Evolutionary conservation across 2,888 invertebrate genomes (phyloP).

Genomic region (Ferrisia virgata): DNA sequence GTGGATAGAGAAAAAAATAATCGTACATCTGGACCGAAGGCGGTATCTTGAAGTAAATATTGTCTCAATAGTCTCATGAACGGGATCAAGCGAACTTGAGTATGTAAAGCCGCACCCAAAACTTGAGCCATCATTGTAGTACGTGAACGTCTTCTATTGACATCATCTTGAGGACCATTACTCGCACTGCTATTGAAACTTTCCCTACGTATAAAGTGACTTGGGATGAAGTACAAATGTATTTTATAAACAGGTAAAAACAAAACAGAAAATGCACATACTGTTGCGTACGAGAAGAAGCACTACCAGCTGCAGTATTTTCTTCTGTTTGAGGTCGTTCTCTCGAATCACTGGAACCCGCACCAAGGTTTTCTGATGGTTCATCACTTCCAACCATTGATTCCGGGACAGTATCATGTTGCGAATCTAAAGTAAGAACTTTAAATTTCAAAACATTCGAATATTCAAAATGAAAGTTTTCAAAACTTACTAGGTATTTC

Average conservation of each 20-base stretch:
- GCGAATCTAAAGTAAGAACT: conserved; percentile 1
- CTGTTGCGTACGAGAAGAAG: not conserved
- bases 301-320: not conserved
- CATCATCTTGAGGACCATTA: not conserved
- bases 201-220: not conserved
- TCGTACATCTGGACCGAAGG: conserved; percentile 37
- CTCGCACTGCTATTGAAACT: not conserved
- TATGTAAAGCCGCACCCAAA: conserved; percentile 34
- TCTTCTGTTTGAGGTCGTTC: conserved; percentile 26
- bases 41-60: conserved; percentile 39
- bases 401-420: conserved; percentile 22
- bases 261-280: not conserved
- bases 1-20: not conserved
- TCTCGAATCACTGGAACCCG: not conserved
- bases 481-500: conserved; percentile 38
- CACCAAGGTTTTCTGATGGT: not conserved
- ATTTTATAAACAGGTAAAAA: not conserved
- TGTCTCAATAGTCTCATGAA: conserved; percentile 42
- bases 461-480: not conserved
- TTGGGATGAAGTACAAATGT: not conserved
- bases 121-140: conserved; percentile 42
- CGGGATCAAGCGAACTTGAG: conserved; percentile 38
- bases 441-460: not conserved
- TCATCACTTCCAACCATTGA: not conserved
- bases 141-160: not conserved